These are phyloP conservation scores for Luffia ferchaultella DNA, from an alignment of 2,888 invertebrate genomes.

Conservation along the genomic window DNA sequence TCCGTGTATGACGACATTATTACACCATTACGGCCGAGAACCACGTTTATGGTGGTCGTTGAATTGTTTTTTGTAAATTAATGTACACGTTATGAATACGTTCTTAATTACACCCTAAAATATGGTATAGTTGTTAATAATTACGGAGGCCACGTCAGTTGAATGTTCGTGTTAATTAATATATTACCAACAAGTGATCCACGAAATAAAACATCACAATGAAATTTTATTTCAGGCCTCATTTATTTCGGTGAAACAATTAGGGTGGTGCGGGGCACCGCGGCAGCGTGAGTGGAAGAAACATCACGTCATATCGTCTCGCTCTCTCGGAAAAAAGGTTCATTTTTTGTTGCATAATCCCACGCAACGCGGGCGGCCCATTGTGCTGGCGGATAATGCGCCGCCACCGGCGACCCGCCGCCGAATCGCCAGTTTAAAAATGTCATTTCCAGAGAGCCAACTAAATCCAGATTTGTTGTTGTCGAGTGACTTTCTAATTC, in stretches of 20 bases:
- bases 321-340: conserved; percentile 41
- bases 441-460: conserved; percentile 47
- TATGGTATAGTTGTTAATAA: too few species aligned
- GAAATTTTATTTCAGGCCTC: conserved; percentile 58
- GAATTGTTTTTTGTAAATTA: not conserved
- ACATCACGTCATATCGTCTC: conserved; percentile 46
- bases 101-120: not conserved
- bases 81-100: not conserved
- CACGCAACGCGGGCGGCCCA: conserved; percentile 32
- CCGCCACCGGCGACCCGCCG: conserved; percentile 27
- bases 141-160: too few species aligned
- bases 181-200: too few species aligned
- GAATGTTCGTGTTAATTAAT: too few species aligned
- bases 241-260: conserved; percentile 65
- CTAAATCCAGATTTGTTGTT: conserved; percentile 55
- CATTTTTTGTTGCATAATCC: conserved; percentile 53
- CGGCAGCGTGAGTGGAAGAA: conserved; percentile 39
- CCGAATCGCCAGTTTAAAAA: conserved; percentile 42
- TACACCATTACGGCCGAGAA: conserved; percentile 32
- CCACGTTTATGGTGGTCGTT: conserved; percentile 17
- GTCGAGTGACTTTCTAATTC: conserved; percentile 61
- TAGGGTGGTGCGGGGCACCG: conserved; percentile 42
- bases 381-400: conserved; percentile 31
- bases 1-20: conserved; percentile 33
- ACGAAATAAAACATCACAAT: too few species aligned